These are phyloP conservation scores for Tricholaema leucomelas DNA, from an alignment of 2,113 vertebrate species.

Conservation along the genomic window DNA sequence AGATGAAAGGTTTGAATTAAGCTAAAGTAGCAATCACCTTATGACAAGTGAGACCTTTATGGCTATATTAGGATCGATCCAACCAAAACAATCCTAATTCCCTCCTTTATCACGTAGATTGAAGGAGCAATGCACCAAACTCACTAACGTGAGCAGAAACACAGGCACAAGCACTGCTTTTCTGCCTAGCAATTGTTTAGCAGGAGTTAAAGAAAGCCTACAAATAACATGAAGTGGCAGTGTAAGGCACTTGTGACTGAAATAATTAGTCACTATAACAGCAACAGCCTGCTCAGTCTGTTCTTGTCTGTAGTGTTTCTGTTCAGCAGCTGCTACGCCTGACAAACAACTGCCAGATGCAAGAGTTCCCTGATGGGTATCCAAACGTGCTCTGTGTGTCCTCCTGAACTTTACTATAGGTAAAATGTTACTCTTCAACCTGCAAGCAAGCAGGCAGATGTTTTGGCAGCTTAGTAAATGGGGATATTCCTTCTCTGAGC, in stretches of 20 bases:
- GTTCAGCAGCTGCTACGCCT: neutral
- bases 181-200: neutral
- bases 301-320: neutral
- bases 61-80: neutral
- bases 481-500: neutral
- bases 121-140: neutral
- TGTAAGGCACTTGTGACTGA: neutral
- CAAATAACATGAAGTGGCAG: neutral
- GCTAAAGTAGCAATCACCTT: neutral
- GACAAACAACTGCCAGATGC: neutral
- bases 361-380: neutral
- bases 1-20: neutral
- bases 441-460: neutral
- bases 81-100: too few relatives aligned
- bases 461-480: neutral
- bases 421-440: neutral
- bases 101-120: neutral
- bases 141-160: neutral
- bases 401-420: neutral
- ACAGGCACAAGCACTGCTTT: neutral
- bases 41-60: neutral
- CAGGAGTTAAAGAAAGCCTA: neutral
- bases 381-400: neutral
- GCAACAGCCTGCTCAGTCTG: neutral
- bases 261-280: neutral